These are phyloP conservation scores for Poeciliopsis infans DNA, from an alignment of 2,797 vertebrate genomes.

Conservation along the genomic window DNA sequence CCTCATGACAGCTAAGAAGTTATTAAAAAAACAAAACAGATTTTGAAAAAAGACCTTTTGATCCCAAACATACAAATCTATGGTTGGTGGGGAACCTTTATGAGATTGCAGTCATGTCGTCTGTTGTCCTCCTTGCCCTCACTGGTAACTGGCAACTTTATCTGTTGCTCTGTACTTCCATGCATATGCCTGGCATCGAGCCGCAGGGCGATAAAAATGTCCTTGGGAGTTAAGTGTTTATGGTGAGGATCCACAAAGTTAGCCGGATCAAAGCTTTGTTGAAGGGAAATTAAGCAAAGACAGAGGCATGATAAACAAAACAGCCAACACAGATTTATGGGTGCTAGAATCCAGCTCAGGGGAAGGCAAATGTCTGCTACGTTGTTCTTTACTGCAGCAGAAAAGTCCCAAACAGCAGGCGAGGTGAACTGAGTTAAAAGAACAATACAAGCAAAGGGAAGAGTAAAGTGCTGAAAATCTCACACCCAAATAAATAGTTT, in stretches of 20 bases:
- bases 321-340: conserved; percentile 69
- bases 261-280: conserved; percentile 78
- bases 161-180: conserved; percentile 68
- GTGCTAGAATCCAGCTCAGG: conserved; percentile 57
- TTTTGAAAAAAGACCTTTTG: conserved; percentile 15
- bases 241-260: conserved; percentile 76
- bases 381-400: conserved; percentile 64
- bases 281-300: conserved; percentile 67
- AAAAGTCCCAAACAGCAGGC: conserved; percentile 46
- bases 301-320: conserved; percentile 75
- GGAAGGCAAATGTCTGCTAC: conserved; percentile 63
- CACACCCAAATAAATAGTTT: conserved; percentile 40
- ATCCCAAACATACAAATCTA: conserved; percentile 26
- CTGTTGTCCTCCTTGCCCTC: conserved; percentile 62
- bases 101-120: conserved; percentile 31
- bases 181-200: conserved; percentile 71
- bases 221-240: conserved; percentile 76
- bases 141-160: conserved; percentile 67
- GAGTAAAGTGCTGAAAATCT: conserved; percentile 41
- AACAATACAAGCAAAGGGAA: conserved; percentile 59
- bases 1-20: too few relatives aligned
- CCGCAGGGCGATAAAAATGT: conserved; percentile 78
- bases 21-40: background rate
- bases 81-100: conserved; percentile 36
- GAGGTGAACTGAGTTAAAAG: conserved; percentile 47